These are phyloP conservation scores for Sesia apiformis DNA, from an alignment of 2,888 invertebrate species.

Conservation along the genomic window DNA sequence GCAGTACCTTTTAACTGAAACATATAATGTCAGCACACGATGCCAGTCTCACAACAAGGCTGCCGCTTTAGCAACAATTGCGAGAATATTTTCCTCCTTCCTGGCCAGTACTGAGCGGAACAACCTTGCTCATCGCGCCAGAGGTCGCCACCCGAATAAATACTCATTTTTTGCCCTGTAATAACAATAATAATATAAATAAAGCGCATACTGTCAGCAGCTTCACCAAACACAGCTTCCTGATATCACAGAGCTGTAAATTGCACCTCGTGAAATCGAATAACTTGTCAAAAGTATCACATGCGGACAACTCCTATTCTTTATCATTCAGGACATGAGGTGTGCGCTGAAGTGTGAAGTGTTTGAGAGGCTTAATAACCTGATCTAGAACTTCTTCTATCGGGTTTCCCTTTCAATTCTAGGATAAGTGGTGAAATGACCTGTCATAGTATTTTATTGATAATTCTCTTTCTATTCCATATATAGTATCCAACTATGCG, in stretches of 20 bases:
- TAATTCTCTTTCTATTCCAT: too few species aligned
- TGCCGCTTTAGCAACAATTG: constrained; percentile 37
- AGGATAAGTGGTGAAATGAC: too few species aligned
- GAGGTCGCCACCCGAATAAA: constrained; percentile 45
- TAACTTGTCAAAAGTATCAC: too few species aligned
- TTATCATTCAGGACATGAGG: too few species aligned
- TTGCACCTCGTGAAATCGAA: not conserved
- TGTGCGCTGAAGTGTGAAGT: too few species aligned
- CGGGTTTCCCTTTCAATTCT: too few species aligned
- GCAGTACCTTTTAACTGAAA: too few species aligned
- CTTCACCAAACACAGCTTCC: not conserved
- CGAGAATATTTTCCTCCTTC: constrained; percentile 50
- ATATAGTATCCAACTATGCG: too few species aligned
- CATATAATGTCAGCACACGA: not conserved
- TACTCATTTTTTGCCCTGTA: constrained; percentile 6
- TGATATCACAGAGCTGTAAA: not conserved
- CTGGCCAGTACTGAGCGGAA: constrained; percentile 50
- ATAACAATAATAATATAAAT: not conserved
- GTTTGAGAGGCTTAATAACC: too few species aligned
- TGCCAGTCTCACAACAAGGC: constrained; percentile 49
- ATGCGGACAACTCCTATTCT: too few species aligned
- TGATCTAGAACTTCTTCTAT: too few species aligned
- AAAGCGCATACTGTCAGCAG: not conserved
- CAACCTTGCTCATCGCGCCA: constrained; percentile 49
- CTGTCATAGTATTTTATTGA: too few species aligned